A percentile compares a stretch with the other conserved stretches of the same genome.
Evolutionary conservation across 1,140 invertebrate species (phyloP).

Genomic region (Lepidotrigona ventralis): DNA sequence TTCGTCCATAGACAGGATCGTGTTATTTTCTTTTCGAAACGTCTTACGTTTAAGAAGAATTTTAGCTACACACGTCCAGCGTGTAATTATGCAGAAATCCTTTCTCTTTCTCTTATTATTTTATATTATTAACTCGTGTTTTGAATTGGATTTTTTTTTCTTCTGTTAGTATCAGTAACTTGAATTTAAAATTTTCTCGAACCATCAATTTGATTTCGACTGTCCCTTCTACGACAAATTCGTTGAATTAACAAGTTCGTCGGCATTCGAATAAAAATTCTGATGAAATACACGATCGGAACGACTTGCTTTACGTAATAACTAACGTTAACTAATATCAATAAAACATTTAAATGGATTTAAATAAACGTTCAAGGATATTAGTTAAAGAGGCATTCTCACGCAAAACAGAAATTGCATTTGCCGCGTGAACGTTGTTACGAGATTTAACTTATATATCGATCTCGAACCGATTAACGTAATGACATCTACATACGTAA

Average conservation of each 20-base stretch:
- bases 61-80: conserved; percentile 55
- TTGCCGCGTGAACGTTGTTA: neutral
- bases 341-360: neutral
- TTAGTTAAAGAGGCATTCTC: neutral
- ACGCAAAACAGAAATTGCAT: neutral
- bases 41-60: neutral
- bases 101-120: neutral
- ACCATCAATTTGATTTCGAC: neutral
- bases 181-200: neutral
- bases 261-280: neutral
- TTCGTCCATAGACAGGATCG: no score
- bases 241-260: neutral
- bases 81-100: conserved; percentile 36
- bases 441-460: neutral
- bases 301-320: neutral
- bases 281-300: conserved; percentile 11
- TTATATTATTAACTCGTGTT: neutral
- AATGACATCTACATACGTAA: neutral
- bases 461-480: neutral
- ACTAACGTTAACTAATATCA: neutral
- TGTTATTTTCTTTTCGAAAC: neutral
- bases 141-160: neutral
- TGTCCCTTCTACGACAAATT: neutral
- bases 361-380: neutral
- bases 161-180: neutral